Evolutionary conservation across 2,888 invertebrate genomes (phyloP).

Genomic region (Pediacus dermestoides): DNA sequence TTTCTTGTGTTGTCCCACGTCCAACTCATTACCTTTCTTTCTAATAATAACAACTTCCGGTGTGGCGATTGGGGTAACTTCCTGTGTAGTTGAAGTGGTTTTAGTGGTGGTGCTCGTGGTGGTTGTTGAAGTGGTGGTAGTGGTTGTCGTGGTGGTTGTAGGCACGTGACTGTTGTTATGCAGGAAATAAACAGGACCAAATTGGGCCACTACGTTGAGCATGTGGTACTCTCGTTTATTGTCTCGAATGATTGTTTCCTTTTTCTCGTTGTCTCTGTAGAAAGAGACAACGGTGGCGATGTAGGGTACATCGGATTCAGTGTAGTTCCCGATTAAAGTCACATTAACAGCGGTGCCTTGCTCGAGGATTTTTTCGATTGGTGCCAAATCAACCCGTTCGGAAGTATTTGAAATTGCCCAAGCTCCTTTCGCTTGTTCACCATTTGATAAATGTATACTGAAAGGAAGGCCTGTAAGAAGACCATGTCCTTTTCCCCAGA

Average conservation of each 20-base stretch:
- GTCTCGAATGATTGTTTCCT: conserved; percentile 60
- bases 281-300: conserved; percentile 66
- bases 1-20: conserved; percentile 24
- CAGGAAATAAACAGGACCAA: conserved; percentile 73
- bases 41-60: conserved; percentile 39
- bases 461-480: conserved; percentile 69
- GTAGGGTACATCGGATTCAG: conserved; percentile 72
- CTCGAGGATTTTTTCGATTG: conserved; percentile 58
- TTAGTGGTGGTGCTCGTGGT: conserved; percentile 51
- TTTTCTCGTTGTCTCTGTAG: conserved; percentile 61
- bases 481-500: conserved; percentile 77
- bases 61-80: conserved; percentile 47
- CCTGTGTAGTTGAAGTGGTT: conserved; percentile 50
- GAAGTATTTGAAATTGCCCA: conserved; percentile 63
- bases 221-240: conserved; percentile 64
- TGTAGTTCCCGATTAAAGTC: conserved; percentile 69
- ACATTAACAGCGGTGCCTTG: conserved; percentile 81
- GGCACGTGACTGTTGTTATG: conserved; percentile 74
- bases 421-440: conserved; percentile 56
- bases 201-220: conserved; percentile 65
- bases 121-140: conserved; percentile 52
- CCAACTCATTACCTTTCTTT: conserved; percentile 21
- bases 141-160: conserved; percentile 65
- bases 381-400: conserved; percentile 56
- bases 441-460: conserved; percentile 58